These are phyloP conservation scores for Drosophila incognita DNA, from an alignment of 2,888 invertebrate species.

Conservation along the genomic window DNA sequence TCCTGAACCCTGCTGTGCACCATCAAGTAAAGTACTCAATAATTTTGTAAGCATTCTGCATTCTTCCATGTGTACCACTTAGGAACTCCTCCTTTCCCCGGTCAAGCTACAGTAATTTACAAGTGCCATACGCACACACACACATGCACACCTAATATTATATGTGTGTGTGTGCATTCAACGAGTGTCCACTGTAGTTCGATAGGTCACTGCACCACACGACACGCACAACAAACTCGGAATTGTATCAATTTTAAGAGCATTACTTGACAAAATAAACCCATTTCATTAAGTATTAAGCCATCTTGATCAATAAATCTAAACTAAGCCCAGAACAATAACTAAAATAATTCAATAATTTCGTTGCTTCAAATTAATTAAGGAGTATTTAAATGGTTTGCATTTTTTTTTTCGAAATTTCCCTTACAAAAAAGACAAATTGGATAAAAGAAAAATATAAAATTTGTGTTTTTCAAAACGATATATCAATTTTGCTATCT, in stretches of 20 bases:
- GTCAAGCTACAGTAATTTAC: background rate
- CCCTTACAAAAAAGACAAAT: background rate
- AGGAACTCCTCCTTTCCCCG: background rate
- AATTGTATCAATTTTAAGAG: background rate
- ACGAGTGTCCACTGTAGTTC: constrained; percentile 10
- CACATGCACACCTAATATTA: background rate
- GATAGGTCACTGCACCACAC: background rate
- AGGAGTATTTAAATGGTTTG: background rate
- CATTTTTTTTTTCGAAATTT: background rate
- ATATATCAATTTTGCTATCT: background rate
- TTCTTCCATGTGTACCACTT: background rate
- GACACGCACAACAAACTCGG: background rate
- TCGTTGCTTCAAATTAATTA: background rate
- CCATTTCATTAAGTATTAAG: background rate
- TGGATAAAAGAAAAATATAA: background rate
- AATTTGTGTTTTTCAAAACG: background rate
- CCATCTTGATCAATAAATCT: background rate
- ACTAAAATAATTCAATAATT: background rate
- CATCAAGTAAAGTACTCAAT: constrained; percentile 49
- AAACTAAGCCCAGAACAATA: background rate
- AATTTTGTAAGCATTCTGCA: constrained; percentile 26
- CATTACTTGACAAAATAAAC: background rate
- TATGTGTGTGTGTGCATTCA: constrained; percentile 8
- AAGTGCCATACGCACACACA: constrained; percentile 23
- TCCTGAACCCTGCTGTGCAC: constrained; percentile 11